Conservation (phyloP, 2,888 invertebrate genomes). For the Heliconius aoede region DNA sequence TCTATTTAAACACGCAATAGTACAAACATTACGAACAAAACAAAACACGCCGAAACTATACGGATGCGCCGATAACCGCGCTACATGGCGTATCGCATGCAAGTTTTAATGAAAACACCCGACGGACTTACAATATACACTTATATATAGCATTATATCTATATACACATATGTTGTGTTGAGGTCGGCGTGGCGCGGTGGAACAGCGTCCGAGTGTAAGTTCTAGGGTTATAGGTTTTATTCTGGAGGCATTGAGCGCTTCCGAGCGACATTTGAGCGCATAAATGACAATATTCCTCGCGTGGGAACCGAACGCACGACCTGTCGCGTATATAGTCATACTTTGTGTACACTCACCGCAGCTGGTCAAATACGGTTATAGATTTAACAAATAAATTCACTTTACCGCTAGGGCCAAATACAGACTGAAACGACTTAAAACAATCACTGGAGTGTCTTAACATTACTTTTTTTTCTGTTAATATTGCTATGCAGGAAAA, state of each 20-base stretch:
- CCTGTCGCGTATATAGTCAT: too few relatives aligned
- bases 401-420: too few relatives aligned
- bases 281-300: too few relatives aligned
- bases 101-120: constrained; percentile 79
- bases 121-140: constrained; percentile 21
- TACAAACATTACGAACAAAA: constrained; percentile 48
- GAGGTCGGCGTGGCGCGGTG: neutral
- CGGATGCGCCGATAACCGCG: constrained; percentile 37
- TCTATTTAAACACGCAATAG: constrained; percentile 25
- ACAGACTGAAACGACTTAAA: neutral
- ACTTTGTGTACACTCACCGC: too few relatives aligned
- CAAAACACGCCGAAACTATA: constrained; percentile 39
- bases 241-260: too few relatives aligned
- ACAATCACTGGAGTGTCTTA: neutral
- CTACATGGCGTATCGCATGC: constrained; percentile 55
- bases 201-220: neutral
- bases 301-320: too few relatives aligned
- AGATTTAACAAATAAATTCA: too few relatives aligned
- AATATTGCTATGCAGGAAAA: neutral
- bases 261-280: too few relatives aligned
- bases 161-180: neutral
- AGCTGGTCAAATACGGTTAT: too few relatives aligned
- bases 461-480: too few relatives aligned
- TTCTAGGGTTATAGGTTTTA: too few relatives aligned
- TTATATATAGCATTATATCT: constrained; percentile 11